Base-by-base conservation (phyloP, 2,797 vertebrate species). In the Bufotes viridis region DNA sequence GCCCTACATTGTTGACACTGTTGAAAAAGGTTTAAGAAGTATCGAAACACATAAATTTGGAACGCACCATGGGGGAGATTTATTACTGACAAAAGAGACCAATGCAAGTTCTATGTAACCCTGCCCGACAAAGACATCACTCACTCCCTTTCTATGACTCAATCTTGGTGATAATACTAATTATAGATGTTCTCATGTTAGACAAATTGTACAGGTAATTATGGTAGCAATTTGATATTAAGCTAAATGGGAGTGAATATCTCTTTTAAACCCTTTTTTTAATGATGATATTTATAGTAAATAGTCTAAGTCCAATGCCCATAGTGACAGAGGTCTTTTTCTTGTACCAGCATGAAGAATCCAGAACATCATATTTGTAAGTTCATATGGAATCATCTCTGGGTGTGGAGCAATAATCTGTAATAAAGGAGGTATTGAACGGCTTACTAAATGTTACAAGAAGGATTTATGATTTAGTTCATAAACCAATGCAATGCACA, bases 341-440 rank as follows among this genome's bases (percentile, higher is more conserved):
- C 58, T 78, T 85, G 84, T 87, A 15, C 22, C 78, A 74, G 53
- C 67, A 24, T 24, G 78, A 72, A 81, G 17, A 70, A 81, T 87
- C 58, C 42, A 24, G 34, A 24, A n/a, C 42, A 61, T 80, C 24
- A 79, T 57, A 51, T 51, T 72, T 87, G 24, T 61, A 81, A 87
- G 26, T 26, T 9, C 26, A 51, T 75, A 69, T 87, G 79, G 86
- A 87, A 87, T 82, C 69, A 34, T 53, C 58, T 75, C n/a, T 81
- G 79, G 79, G 86, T 81, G 79, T 81, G 78, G 78, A 70, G 53
- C 34, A 20, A 82, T 76, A 63, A 76, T 75, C 70, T 53, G 57
- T 29, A 22, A 82, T 70, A 57, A 75, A 80, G 60, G 60, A 42
- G 60, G 58, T 34, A 60, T 67, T 75, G 42, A 82, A 65, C 20